A percentile compares a stretch with the other conserved stretches of the same genome.
Conservation (phyloP, 2,797 vertebrate genomes). For the Pangasius mekongensis region DNA sequence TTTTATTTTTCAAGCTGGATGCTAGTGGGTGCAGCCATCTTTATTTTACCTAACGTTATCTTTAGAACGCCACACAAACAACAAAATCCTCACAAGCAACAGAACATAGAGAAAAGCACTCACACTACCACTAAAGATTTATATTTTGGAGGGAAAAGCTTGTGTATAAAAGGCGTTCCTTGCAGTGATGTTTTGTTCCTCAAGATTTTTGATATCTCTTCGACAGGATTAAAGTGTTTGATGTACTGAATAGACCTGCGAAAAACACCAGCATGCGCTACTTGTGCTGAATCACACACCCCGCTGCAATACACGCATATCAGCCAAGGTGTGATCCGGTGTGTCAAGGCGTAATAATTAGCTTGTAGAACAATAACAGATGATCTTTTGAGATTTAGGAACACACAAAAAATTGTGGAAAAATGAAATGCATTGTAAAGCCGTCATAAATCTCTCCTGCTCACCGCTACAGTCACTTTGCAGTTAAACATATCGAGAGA, state of each 20-base stretch:
- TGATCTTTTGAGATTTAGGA: neutral
- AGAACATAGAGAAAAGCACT: neutral
- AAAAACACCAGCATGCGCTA: neutral
- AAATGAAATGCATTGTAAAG: neutral
- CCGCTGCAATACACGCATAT: neutral
- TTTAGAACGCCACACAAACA: neutral
- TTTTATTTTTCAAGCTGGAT: neutral
- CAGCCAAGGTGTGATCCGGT: neutral
- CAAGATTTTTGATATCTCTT: neutral
- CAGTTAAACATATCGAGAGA: neutral
- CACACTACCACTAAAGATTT: neutral
- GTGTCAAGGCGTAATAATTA: neutral
- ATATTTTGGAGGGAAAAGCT: neutral
- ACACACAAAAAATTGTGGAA: neutral
- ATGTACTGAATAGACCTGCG: neutral
- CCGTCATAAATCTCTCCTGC: neutral
- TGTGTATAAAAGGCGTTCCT: neutral
- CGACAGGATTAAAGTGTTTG: neutral
- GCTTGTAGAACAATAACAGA: neutral
- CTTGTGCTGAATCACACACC: constrained; percentile 1
- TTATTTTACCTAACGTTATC: neutral
- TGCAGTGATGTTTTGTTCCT: neutral
- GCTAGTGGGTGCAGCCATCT: neutral
- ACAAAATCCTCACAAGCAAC: neutral
- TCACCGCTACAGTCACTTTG: neutral